Base-by-base conservation (phyloP, 92 coral and sea anemone genomes). In the Micromussa lordhowensis region DNA sequence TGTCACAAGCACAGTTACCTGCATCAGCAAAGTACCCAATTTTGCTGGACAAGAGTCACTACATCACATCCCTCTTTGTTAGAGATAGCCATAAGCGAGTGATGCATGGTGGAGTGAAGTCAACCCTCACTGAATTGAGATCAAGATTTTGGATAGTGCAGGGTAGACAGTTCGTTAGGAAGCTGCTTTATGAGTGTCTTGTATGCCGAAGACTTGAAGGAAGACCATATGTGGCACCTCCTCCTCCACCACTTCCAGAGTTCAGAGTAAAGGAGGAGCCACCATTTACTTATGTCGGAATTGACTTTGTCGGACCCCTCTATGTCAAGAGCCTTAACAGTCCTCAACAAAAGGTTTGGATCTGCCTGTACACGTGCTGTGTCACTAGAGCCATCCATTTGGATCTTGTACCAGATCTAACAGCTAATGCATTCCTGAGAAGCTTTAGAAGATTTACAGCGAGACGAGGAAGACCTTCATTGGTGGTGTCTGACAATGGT, bases 91-190 rank as follows among this genome's bases (percentile, higher is more conserved):
- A 91, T 29, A 80, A 75, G 7, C 73, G 73, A 68, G 73, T 68
- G 17, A 84, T 85, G 81, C 94, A 88, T 85, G 87, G 89, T 79
- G 94, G 87, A 28, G 80, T 88, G 36, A 92, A 63, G 83, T 75
- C 79, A 7, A 88, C 94, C 5, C 89, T 88, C 15, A 49, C 94
- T 2, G 85, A 70, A 36, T 64, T 69, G 24, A 64, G 89, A 51
- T 80, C 88, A 30, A 68, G 89, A 29, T 91, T 86, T 68, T 86
- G 93, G 91, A 91, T 86, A 18, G 21, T 81, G 0, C 77, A 75
- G 14, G 90, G 84, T 2, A 78, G 88, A 61, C 84, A 86, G 57
- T 54, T 83, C 11, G 90, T 90, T 9, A 91, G 82, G 53, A 78
- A 78, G 64, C 40, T 86, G 8, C 24, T 87, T 55, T 31, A 72